phyloP scores from a whole-genome alignment of 2,888 invertebrate genomes.

The Oegoconia quadripuncta region DNA sequence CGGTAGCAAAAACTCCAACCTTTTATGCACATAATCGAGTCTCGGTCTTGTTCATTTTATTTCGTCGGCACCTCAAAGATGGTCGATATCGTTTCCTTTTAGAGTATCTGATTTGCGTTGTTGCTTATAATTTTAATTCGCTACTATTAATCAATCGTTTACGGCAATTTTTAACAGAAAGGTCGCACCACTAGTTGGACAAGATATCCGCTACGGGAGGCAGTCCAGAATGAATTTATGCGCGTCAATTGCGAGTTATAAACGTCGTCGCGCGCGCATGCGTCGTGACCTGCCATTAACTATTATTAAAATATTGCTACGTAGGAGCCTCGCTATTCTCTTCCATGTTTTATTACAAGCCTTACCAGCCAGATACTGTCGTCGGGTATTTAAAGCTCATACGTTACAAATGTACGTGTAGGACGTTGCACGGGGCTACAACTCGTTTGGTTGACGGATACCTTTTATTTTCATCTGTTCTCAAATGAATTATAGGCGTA shows the following conservation, averaged over 20 bases:
- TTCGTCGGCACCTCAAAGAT: conserved; percentile 39
- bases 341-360: conserved; percentile 69
- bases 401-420: conserved; percentile 69
- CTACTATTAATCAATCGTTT: conserved; percentile 38
- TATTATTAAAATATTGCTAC: conserved; percentile 77
- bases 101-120: conserved; percentile 8
- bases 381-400: conserved; percentile 71
- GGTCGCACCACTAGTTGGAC: conserved; percentile 39
- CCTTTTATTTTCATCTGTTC: conserved; percentile 56
- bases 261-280: conserved; percentile 65
- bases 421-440: conserved; percentile 45
- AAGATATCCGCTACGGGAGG: conserved; percentile 48
- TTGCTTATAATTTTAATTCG: conserved; percentile 12
- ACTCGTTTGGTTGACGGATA: conserved; percentile 41
- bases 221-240: conserved; percentile 60
- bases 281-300: conserved; percentile 72
- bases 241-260: conserved; percentile 71
- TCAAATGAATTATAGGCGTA: conserved; percentile 65
- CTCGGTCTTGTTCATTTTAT: conserved; percentile 39
- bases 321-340: conserved; percentile 71
- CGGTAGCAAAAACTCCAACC: conserved; percentile 49
- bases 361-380: conserved; percentile 66
- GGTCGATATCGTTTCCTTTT: conserved; percentile 9
- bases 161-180: conserved; percentile 46
- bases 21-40: conserved; percentile 52